Evolutionary conservation across 2,797 vertebrate species (phyloP).

Genomic region (Anabacerthia variegaticeps): DNA sequence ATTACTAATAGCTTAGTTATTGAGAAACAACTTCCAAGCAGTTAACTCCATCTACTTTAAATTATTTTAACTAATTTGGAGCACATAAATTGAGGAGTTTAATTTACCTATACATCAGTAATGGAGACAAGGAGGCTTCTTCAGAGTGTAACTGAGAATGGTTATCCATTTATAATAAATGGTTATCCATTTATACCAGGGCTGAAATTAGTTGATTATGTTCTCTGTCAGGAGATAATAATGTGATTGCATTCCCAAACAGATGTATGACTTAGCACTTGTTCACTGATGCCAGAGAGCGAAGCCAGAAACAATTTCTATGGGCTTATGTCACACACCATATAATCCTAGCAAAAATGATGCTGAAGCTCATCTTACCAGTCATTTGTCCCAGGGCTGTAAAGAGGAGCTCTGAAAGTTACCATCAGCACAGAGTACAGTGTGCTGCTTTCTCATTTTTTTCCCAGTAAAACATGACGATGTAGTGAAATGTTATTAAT

Average conservation of each 20-base stretch:
- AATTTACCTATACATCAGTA: constrained; percentile 56
- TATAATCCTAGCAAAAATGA: constrained; percentile 34
- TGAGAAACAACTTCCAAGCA: constrained; percentile 55
- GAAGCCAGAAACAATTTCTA: constrained; percentile 62
- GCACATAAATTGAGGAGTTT: constrained; percentile 56
- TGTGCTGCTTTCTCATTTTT: neutral
- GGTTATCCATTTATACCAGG: constrained; percentile 64
- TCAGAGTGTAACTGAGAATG: constrained; percentile 54
- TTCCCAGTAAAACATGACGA: neutral
- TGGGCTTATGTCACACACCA: constrained; percentile 21
- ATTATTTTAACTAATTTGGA: constrained; percentile 70
- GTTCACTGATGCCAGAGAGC: constrained; percentile 45
- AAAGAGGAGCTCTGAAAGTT: neutral
- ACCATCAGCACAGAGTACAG: neutral
- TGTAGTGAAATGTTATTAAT: neutral
- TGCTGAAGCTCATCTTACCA: neutral
- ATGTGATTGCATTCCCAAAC: constrained; percentile 70
- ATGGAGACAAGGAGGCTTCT: constrained; percentile 51
- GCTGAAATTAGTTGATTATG: constrained; percentile 69
- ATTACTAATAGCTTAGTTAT: constrained; percentile 69
- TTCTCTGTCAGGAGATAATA: constrained; percentile 70
- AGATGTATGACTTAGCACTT: constrained; percentile 68
- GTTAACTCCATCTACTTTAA: constrained; percentile 62
- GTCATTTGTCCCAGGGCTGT: neutral
- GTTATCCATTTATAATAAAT: constrained; percentile 70